phyloP scores from a whole-genome alignment of 1,140 invertebrate species.

The Pseudomyrmex gracilis region DNA sequence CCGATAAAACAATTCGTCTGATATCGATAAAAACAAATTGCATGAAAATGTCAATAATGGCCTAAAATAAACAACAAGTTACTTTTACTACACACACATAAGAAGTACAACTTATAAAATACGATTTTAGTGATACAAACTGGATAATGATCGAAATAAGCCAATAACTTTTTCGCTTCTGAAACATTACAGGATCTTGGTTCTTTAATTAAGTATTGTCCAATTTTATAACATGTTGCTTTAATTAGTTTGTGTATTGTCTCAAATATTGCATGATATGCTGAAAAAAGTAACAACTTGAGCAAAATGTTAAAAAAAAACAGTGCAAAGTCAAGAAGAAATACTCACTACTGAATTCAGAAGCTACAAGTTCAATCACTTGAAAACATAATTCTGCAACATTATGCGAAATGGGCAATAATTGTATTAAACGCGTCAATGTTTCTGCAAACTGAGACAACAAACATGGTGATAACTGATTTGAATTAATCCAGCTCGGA shows the following conservation, averaged over 20 bases:
- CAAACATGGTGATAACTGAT: slow-evolving; percentile 45
- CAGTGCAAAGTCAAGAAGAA: slow-evolving; percentile 18
- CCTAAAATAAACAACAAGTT: slow-evolving; percentile 68
- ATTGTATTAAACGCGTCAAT: slow-evolving; percentile 65
- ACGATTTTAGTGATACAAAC: slow-evolving; percentile 60
- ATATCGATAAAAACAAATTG: slow-evolving; percentile 77
- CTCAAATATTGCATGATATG: neutral
- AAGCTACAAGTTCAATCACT: slow-evolving; percentile 71
- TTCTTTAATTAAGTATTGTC: slow-evolving; percentile 71
- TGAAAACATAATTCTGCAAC: slow-evolving; percentile 71
- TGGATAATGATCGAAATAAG: slow-evolving; percentile 75
- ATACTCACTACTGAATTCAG: slow-evolving; percentile 71
- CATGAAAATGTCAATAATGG: slow-evolving; percentile 77
- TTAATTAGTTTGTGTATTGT: slow-evolving; percentile 53
- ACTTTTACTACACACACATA: slow-evolving; percentile 34
- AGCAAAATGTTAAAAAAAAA: neutral
- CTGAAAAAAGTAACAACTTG: slow-evolving; percentile 44
- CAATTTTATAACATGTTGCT: slow-evolving; percentile 76
- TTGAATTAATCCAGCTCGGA: slow-evolving; percentile 67
- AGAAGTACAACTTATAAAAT: slow-evolving; percentile 31
- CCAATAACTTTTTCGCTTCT: slow-evolving; percentile 70
- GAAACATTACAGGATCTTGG: slow-evolving; percentile 66
- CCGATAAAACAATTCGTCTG: slow-evolving; percentile 17
- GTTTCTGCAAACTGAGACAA: slow-evolving; percentile 51
- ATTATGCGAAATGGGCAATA: slow-evolving; percentile 36